Base-by-base conservation (phyloP, 2,888 invertebrate genomes). In the Agrochola lota region DNA sequence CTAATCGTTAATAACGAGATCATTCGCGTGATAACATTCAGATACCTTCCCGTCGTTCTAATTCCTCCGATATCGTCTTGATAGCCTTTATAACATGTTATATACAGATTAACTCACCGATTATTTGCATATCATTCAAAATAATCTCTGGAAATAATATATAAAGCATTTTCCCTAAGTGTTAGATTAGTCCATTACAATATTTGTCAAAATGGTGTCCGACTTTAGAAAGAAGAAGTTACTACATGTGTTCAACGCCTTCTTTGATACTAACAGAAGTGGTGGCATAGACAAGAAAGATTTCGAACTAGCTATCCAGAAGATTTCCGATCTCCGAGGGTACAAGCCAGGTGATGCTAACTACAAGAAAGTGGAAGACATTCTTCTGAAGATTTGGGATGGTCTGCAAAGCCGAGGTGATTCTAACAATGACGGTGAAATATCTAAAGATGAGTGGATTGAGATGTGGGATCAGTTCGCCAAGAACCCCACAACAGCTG, bases 161-260 rank as follows among this genome's bases (percentile, higher is more conserved):
- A 91, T 88, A 92, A 90, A 79, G 86, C 64, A 43, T 73, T 55
- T 46, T 12, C 30, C 9, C 17, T 30, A 20, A 43, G 46, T 9
- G 9, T 71, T 72, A 72, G 60, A 84, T 83, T 81, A 85, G 69
- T 83, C 57, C n/a, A 35, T 59, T 46, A 55, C 35, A 76, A 74
- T 71, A 79, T 57, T 69, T 71, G 66, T 20, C 97, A 95, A 94
- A 92, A 96, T 96, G 95, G 98, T 98, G 94, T 98, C 98, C 85
- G 98, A 98, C 89, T 99, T 99, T 96, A 98, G 98, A 93, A 98
- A 98, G 97, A 98, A 98, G 97, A 99, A 99, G 95, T 97, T 99
- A 59, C 97, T 98, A 87, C 98, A 98, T 95, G 98, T 99, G 76
- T 99, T 99, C 97, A 98, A 98, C 93, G 98, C 98, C 68, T 98